A percentile compares a stretch with the other conserved stretches of the same genome.
Conservation (phyloP, 1,140 invertebrate species). For the Aricia agestis region DNA sequence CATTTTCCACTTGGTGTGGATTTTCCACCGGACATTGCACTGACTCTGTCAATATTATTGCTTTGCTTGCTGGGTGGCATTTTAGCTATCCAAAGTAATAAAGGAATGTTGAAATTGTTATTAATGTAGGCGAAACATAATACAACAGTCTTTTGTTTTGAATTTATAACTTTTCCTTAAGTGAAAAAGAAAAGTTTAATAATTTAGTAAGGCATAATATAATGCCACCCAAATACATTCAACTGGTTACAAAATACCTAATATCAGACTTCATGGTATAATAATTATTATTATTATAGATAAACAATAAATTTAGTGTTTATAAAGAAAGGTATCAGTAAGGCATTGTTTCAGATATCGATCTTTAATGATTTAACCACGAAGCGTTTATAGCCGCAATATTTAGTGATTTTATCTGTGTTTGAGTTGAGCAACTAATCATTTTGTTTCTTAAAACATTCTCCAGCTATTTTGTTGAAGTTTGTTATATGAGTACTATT, state of each 20-base stretch:
- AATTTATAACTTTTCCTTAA: too few species aligned
- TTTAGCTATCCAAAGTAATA: neutral
- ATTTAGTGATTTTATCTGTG: constrained; percentile 17
- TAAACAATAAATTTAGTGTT: neutral
- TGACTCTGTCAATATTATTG: neutral
- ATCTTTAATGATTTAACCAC: constrained; percentile 20
- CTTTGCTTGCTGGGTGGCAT: neutral
- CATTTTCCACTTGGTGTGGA: neutral
- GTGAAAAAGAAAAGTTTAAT: too few species aligned
- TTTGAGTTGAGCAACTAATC: neutral
- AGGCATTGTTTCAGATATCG: constrained; percentile 20
- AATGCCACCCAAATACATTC: neutral
- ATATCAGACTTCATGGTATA: neutral
- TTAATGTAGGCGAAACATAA: too few species aligned
- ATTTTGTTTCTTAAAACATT: neutral
- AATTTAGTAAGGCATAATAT: too few species aligned
- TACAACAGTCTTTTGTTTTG: too few species aligned
- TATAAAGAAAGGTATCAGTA: neutral
- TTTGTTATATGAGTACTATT: too few species aligned
- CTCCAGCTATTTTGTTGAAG: neutral
- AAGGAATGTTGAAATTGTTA: neutral
- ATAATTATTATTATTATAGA: constrained; percentile 4
- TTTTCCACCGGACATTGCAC: neutral
- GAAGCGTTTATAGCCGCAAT: neutral
- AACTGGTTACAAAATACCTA: neutral